Conservation (phyloP, 2,113 vertebrate species). For the Hirundichthys speculiger region DNA sequence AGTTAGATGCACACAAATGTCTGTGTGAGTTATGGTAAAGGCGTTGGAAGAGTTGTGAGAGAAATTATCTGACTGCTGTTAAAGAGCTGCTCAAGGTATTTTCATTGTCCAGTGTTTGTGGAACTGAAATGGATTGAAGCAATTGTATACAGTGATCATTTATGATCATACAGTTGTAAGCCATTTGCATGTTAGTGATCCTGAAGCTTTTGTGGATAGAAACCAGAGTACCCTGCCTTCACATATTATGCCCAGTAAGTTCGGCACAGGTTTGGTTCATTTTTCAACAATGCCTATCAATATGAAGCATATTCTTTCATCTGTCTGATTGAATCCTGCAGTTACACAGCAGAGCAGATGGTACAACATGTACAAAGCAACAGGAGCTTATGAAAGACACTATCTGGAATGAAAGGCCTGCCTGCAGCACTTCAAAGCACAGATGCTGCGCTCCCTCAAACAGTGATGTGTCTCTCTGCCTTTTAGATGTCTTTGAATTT, state of each 20-base stretch:
- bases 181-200: too few species aligned
- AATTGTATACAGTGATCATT: too few species aligned
- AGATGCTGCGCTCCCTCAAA: slow-evolving; percentile 27
- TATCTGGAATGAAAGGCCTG: slow-evolving; percentile 39
- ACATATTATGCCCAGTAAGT: too few species aligned
- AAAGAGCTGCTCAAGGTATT: slow-evolving; percentile 9
- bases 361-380: slow-evolving; percentile 43
- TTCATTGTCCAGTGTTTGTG: not conserved
- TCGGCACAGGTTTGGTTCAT: too few species aligned
- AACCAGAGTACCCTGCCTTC: too few species aligned
- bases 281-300: too few species aligned
- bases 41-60: slow-evolving; percentile 19
- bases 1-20: too few species aligned
- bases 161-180: too few species aligned
- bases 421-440: slow-evolving; percentile 56
- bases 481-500: slow-evolving; percentile 38
- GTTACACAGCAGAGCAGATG: slow-evolving; percentile 16
- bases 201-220: too few species aligned
- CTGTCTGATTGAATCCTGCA: slow-evolving; percentile 8
- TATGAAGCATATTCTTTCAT: slow-evolving; percentile 8
- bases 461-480: slow-evolving; percentile 13
- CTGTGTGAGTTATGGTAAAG: slow-evolving; percentile 23
- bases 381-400: slow-evolving; percentile 58
- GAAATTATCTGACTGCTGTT: slow-evolving; percentile 25
- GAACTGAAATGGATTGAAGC: too few species aligned